Evolutionary conservation across 37 sponge, comb jelly and placozoan species (phyloP).

Genomic region (Theonella swinhoei): DNA sequence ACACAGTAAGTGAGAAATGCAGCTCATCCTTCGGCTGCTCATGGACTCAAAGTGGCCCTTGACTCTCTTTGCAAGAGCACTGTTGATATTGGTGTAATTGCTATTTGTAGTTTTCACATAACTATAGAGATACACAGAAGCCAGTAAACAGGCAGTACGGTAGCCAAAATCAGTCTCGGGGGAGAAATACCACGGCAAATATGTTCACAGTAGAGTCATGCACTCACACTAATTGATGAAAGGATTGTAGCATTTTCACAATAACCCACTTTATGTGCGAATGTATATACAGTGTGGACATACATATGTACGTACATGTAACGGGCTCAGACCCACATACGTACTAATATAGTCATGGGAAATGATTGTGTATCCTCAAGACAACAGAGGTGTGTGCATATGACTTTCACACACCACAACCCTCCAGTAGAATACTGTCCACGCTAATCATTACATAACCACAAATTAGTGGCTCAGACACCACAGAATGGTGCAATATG

Average conservation of each 20-base stretch:
- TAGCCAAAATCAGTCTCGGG: no score
- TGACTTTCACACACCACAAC: neutral
- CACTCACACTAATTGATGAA: no score
- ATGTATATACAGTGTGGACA: no score
- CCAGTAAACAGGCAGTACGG: neutral
- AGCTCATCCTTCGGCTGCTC: neutral
- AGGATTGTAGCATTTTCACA: no score
- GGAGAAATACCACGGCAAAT: no score
- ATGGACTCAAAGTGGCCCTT: neutral
- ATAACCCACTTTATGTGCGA: no score
- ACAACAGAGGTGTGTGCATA: neutral
- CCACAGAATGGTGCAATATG: neutral
- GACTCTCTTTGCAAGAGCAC: neutral
- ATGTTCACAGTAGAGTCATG: no score
- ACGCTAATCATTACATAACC: neutral
- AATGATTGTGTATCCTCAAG: no score
- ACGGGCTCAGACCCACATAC: no score
- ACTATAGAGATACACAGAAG: neutral
- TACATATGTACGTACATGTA: no score
- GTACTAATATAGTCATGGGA: no score
- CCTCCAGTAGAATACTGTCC: neutral
- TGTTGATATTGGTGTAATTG: neutral
- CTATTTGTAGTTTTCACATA: neutral
- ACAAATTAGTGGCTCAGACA: neutral
- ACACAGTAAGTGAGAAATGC: neutral